Evolutionary conservation across 2,797 vertebrate species (phyloP).

Genomic region (Lycodopsis pacificus): DNA sequence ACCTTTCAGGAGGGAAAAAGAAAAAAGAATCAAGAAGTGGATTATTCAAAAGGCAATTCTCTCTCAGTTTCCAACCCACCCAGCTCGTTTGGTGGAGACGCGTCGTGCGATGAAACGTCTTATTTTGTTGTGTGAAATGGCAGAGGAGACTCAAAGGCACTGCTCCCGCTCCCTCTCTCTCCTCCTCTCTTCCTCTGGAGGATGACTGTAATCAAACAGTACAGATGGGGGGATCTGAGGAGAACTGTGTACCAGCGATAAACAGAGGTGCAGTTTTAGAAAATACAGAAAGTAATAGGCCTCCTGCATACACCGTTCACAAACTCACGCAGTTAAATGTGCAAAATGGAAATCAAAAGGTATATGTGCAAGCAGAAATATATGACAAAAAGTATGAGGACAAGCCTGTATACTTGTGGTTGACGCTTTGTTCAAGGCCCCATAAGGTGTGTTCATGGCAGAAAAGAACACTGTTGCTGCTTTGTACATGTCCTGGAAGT

Average conservation of each 20-base stretch:
- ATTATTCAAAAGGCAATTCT: slow-evolving; percentile 80
- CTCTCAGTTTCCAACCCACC: slow-evolving; percentile 55
- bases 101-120: slow-evolving; percentile 68
- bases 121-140: slow-evolving; percentile 70
- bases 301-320: slow-evolving; percentile 5
- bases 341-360: slow-evolving; percentile 13
- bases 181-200: slow-evolving; percentile 44
- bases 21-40: slow-evolving; percentile 49
- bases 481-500: background rate
- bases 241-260: slow-evolving; percentile 61
- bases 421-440: background rate
- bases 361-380: background rate
- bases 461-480: background rate
- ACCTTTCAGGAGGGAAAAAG: slow-evolving; percentile 70
- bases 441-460: background rate
- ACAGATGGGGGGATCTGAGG: slow-evolving; percentile 68
- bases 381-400: background rate
- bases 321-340: slow-evolving; percentile 16
- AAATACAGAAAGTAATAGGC: slow-evolving; percentile 48
- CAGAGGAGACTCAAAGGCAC: slow-evolving; percentile 58
- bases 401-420: too few species aligned
- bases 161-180: slow-evolving; percentile 40
- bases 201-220: slow-evolving; percentile 71
- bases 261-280: slow-evolving; percentile 43
- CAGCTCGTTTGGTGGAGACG: slow-evolving; percentile 57